phyloP scores from a whole-genome alignment of 2,888 invertebrate genomes.

The Acleris literana region DNA sequence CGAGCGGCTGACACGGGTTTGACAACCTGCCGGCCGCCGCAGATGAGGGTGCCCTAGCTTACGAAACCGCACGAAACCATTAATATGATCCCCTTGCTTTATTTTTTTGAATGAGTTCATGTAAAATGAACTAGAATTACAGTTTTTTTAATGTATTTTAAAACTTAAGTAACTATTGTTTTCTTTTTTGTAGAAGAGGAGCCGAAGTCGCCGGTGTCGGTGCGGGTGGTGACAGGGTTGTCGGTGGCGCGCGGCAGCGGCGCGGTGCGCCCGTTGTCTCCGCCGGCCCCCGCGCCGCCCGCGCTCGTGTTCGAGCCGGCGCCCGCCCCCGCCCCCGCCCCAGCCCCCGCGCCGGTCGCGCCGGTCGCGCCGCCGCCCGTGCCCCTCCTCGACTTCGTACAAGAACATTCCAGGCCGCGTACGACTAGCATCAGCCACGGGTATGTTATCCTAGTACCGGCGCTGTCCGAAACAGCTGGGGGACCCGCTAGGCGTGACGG shows the following conservation, averaged over 20 bases:
- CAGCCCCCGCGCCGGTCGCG: constrained; percentile 40
- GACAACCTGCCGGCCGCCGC: constrained; percentile 70
- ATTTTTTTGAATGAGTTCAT: background rate
- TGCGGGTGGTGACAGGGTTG: constrained; percentile 69
- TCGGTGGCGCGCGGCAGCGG: constrained; percentile 68
- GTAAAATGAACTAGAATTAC: too few relatives aligned
- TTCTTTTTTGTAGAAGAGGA: constrained; percentile 79
- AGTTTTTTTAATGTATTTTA: constrained; percentile 34
- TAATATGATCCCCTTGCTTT: background rate
- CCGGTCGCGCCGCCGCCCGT: constrained; percentile 54
- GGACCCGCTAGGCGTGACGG: constrained; percentile 47
- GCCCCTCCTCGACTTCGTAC: constrained; percentile 73
- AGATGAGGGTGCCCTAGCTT: constrained; percentile 40
- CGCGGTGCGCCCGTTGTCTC: constrained; percentile 56
- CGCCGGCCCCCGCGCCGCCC: constrained; percentile 46
- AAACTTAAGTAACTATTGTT: constrained; percentile 39
- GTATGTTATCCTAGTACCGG: constrained; percentile 70
- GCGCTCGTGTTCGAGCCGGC: constrained; percentile 38
- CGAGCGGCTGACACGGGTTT: constrained; percentile 75
- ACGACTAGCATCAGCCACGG: constrained; percentile 76
- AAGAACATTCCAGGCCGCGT: constrained; percentile 82
- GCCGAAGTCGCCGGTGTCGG: constrained; percentile 74
- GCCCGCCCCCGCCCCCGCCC: constrained; percentile 40
- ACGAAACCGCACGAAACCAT: background rate
- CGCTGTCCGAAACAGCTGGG: constrained; percentile 73